phyloP scores from a whole-genome alignment of 2,797 vertebrate species.

The Malurus leucopterus region DNA sequence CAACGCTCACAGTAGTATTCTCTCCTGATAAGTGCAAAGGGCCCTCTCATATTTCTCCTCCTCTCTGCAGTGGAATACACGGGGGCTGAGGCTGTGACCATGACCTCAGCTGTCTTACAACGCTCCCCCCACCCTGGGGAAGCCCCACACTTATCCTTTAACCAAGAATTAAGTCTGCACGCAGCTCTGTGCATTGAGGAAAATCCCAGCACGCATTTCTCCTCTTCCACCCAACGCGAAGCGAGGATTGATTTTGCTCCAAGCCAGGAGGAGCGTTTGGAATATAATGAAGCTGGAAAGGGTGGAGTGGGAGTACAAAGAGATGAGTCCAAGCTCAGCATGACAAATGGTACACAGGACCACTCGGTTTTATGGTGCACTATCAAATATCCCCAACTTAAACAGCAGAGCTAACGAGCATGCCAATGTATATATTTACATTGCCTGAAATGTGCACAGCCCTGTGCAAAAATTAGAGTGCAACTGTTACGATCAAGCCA shows the following conservation, averaged over 20 bases:
- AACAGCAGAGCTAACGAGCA: slow-evolving; percentile 44
- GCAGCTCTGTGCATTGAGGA: slow-evolving; percentile 40
- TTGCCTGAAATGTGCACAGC: slow-evolving; percentile 3
- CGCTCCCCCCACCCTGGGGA: neutral
- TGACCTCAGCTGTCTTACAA: slow-evolving; percentile 53
- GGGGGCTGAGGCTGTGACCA: slow-evolving; percentile 41
- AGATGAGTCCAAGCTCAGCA: slow-evolving; percentile 26
- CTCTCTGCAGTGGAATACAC: slow-evolving; percentile 16
- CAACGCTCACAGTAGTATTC: slow-evolving; percentile 29
- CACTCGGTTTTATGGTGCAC: slow-evolving; percentile 28
- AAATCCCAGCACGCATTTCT: slow-evolving; percentile 47
- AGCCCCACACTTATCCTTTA: slow-evolving; percentile 44
- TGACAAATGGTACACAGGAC: slow-evolving; percentile 18
- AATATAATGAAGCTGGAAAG: slow-evolving; percentile 57
- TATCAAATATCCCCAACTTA: slow-evolving; percentile 29
- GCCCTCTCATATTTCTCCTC: slow-evolving; percentile 29
- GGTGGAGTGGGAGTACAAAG: slow-evolving; percentile 16
- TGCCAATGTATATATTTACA: slow-evolving; percentile 37
- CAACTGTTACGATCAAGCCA: slow-evolving; percentile 43
- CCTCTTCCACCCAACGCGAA: slow-evolving; percentile 43
- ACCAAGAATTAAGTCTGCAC: slow-evolving; percentile 33
- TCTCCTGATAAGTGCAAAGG: slow-evolving; percentile 25
- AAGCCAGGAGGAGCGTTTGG: slow-evolving; percentile 48
- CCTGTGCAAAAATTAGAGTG: slow-evolving; percentile 47
- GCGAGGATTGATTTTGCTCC: slow-evolving; percentile 36